Base-by-base conservation (phyloP, 2,113 vertebrate genomes). In the Atherinomorus stipes region DNA sequence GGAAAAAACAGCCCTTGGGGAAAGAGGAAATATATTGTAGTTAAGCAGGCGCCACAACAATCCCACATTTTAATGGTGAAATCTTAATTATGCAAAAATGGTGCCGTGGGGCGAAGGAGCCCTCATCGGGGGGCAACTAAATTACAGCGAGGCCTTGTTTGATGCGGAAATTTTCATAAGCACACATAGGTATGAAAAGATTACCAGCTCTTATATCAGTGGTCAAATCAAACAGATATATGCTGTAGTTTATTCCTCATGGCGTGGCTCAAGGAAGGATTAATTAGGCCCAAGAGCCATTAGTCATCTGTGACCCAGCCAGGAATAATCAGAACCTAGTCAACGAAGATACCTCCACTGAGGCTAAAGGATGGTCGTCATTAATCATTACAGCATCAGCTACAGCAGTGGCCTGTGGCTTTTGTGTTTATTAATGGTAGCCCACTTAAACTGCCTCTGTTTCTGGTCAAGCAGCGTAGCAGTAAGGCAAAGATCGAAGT, bases 241-340 rank as follows among this genome's bases (percentile, higher is more conserved):
- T 18, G 6, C 60, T 53, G 63, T 16, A 16, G 70, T 58, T 70
- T 67, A 44, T 69, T 75, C 52, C 76, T 64, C 74, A 51, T 31
- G 53, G 85, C 52, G 22, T 42, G 71, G 78, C 67, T 70, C 49
- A 79, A 81, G 65, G 66, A 83, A 76, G 77, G 66, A 89, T 81
- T 81, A 81, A 90, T 84, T 78, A 78, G 72, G 45, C 68, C 85
- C 81, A 16, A 21, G 71, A 74, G 81, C 84, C 58, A 88, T 91
- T 83, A 79, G 76, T 91, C 84, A 85, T 86, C 73, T 85, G 81
- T 86, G 83, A 90, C 83, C 83, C 87, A 90, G 86, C 67, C 81
- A 82, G 87, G 51, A 78, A 34, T 89, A 86, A 91, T 91, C 86
- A 85, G 84, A 76, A 78, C 76, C 88, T 86, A 83, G 90, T 90